phyloP scores from a whole-genome alignment of 2,888 invertebrate species.

The Chloromyia formosa region DNA sequence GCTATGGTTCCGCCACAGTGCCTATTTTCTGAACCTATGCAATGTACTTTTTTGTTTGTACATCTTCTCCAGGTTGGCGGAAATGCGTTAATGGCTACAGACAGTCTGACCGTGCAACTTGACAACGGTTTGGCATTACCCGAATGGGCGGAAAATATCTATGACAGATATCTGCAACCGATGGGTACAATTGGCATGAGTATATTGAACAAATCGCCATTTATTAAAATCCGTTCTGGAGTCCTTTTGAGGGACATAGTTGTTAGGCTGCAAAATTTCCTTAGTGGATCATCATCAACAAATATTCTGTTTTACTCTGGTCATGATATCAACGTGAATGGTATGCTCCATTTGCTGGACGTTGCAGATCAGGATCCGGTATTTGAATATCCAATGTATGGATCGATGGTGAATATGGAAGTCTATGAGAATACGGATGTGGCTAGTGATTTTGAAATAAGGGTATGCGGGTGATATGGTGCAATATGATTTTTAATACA shows the following conservation, averaged over 20 bases:
- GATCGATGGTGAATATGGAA: conserved; percentile 75
- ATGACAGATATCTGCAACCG: conserved; percentile 63
- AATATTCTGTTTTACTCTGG: conserved; percentile 74
- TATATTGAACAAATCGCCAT: conserved; percentile 66
- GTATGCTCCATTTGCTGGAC: conserved; percentile 74
- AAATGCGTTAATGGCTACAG: conserved; percentile 53
- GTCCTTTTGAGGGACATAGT: conserved; percentile 73
- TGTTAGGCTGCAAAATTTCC: conserved; percentile 60
- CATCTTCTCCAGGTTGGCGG: neutral
- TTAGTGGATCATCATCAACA: conserved; percentile 59
- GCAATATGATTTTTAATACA: neutral
- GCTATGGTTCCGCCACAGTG: too few relatives aligned
- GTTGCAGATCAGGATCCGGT: conserved; percentile 65
- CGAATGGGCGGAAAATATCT: conserved; percentile 73
- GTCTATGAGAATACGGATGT: conserved; percentile 70
- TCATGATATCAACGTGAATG: conserved; percentile 80
- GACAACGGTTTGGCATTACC: conserved; percentile 73
- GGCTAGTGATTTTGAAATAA: too few relatives aligned
- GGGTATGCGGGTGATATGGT: conserved; percentile 61
- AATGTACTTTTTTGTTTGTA: too few relatives aligned
- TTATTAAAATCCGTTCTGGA: conserved; percentile 76
- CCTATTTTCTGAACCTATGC: too few relatives aligned
- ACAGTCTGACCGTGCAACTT: conserved; percentile 71
- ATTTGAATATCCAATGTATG: conserved; percentile 72
- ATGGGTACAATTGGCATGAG: neutral